Conservation (phyloP, 2,888 invertebrate species). For the Allophyes oxyacanthae region DNA sequence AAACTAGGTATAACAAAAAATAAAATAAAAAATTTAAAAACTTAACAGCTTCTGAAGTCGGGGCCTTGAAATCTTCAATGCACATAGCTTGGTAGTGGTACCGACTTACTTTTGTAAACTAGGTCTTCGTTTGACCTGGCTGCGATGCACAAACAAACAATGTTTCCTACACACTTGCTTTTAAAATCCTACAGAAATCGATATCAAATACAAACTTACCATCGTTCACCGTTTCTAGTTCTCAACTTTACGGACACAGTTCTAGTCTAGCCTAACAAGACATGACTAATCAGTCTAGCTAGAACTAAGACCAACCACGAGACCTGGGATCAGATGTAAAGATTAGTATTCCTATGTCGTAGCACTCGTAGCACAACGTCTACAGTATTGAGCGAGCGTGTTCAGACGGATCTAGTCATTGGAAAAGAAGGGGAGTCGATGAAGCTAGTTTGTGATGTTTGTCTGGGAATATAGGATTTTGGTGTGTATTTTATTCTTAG, state of each 20-base stretch:
- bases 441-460: constrained; percentile 6
- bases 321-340: constrained; percentile 23
- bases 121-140: no score
- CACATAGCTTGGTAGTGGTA: no score
- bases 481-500: background rate
- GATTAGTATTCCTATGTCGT: constrained; percentile 43
- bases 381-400: constrained; percentile 14
- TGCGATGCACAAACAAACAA: no score
- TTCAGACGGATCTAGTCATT: constrained; percentile 16
- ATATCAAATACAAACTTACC: no score
- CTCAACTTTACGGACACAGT: constrained; percentile 6
- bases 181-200: no score
- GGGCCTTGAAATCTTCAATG: no score
- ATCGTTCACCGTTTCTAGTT: background rate
- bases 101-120: no score
- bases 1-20: no score
- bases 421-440: constrained; percentile 1
- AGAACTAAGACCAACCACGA: constrained; percentile 14
- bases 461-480: background rate
- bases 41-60: no score
- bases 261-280: constrained; percentile 31
- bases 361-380: constrained; percentile 18
- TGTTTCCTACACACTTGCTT: no score
- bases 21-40: no score
- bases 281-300: constrained; percentile 35